A percentile compares a stretch with the other conserved stretches of the same genome.
Evolutionary conservation across 2,113 vertebrate species (phyloP).

Genomic region (Phalacrocorax aristotelis): DNA sequence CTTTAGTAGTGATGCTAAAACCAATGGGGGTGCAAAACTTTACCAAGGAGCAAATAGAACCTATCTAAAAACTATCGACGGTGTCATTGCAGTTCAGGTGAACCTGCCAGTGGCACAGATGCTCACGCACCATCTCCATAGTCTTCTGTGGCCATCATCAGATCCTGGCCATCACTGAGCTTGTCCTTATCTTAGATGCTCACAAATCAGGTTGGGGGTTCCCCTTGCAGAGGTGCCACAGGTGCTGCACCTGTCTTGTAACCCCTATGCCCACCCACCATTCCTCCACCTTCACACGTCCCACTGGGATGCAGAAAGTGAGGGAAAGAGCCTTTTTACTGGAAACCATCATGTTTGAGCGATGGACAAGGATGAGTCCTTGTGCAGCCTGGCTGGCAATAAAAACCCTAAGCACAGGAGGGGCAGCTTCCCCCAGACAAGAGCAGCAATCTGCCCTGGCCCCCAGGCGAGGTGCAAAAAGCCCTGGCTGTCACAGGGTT

Average conservation of each 20-base stretch:
- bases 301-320: not conserved
- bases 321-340: not conserved
- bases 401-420: not conserved
- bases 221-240: accelerated
- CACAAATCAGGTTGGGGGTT: not conserved
- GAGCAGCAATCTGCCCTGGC: accelerated
- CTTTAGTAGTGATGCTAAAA: not conserved
- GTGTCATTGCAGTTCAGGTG: not conserved
- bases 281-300: accelerated
- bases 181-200: not conserved
- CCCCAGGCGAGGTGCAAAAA: not conserved
- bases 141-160: not conserved
- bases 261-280: not conserved
- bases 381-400: not conserved
- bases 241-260: not conserved
- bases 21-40: not conserved
- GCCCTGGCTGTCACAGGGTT: not conserved
- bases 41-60: not conserved
- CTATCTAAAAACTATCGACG: not conserved
- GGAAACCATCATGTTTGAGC: accelerated
- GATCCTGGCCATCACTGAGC: accelerated
- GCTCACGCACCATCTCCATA: accelerated
- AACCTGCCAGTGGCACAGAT: not conserved
- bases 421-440: not conserved
- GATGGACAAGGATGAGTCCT: not conserved